phyloP scores from a whole-genome alignment of 2,888 invertebrate genomes.

The Hoplodrina ambigua region DNA sequence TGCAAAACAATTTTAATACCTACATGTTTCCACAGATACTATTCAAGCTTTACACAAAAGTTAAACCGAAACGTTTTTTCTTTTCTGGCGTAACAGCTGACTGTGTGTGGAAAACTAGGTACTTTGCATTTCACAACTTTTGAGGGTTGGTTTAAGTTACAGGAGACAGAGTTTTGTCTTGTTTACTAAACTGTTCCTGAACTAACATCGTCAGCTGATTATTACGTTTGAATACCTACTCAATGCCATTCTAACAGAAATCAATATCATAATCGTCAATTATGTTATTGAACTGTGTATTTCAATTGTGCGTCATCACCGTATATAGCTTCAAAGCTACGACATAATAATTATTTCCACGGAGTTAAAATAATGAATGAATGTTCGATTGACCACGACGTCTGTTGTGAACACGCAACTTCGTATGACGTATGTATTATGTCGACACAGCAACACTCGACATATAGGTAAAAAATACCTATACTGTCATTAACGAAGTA shows the following conservation, averaged over 20 bases:
- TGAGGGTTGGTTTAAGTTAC: slow-evolving; percentile 19
- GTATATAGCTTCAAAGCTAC: slow-evolving; percentile 3
- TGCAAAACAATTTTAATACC: slow-evolving; percentile 17
- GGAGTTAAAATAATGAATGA: slow-evolving; percentile 35
- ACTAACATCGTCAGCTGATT: slow-evolving; percentile 17
- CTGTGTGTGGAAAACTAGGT: not conserved
- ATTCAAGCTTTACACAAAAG: not conserved
- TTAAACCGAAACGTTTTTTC: not conserved
- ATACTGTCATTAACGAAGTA: not conserved
- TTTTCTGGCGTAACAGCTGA: slow-evolving; percentile 21
- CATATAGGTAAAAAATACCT: not conserved
- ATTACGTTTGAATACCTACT: not conserved
- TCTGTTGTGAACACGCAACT: slow-evolving; percentile 30
- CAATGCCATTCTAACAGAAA: slow-evolving; percentile 6
- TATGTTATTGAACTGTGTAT: slow-evolving; percentile 10
- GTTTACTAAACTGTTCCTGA: not conserved
- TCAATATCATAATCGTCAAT: slow-evolving; percentile 6
- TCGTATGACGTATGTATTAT: slow-evolving; percentile 7
- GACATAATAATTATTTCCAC: slow-evolving; percentile 24
- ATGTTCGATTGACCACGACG: slow-evolving; percentile 22
- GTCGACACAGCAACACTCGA: not conserved
- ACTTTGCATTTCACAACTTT: slow-evolving; percentile 10
- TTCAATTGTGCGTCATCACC: slow-evolving; percentile 5
- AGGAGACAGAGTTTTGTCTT: slow-evolving; percentile 5
- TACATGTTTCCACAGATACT: not conserved